Percentiles rank a stretch among this genome's conserved stretches.
Conservation (phyloP, 92 coral and sea anemone species). For the Anthopleura xanthogrammica region DNA sequence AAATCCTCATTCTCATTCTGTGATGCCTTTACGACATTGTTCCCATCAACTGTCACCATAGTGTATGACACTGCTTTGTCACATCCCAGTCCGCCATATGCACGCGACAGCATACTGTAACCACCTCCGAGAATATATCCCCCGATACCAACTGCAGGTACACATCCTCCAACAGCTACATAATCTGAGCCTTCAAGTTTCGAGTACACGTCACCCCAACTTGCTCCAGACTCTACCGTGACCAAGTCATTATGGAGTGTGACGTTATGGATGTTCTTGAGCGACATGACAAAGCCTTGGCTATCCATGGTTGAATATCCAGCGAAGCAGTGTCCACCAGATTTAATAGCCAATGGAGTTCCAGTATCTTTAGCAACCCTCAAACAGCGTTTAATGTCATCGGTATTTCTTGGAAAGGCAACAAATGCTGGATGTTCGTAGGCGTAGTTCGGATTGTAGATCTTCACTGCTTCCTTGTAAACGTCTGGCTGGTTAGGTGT, state of each 20-base stretch:
- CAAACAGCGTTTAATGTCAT: constrained; percentile 74
- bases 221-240: constrained; percentile 59
- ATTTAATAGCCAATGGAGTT: constrained; percentile 66
- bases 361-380: constrained; percentile 48
- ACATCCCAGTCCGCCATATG: constrained; percentile 76
- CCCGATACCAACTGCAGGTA: constrained; percentile 81
- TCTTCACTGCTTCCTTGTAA: constrained; percentile 68
- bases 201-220: constrained; percentile 79
- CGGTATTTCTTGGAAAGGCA: constrained; percentile 62
- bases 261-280: constrained; percentile 59
- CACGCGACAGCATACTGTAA: constrained; percentile 90
- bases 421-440: constrained; percentile 82
- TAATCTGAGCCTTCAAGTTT: constrained; percentile 54
- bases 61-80: constrained; percentile 72
- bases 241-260: constrained; percentile 33
- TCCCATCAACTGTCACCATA: constrained; percentile 83
- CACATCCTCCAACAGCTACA: constrained; percentile 88
- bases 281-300: constrained; percentile 78
- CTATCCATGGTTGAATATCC: constrained; percentile 81
- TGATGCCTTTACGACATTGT: constrained; percentile 53
- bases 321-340: constrained; percentile 85
- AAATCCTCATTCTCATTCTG: constrained; percentile 61
- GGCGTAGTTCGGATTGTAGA: constrained; percentile 69
- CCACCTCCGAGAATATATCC: constrained; percentile 91
- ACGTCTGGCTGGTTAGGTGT: constrained; percentile 63